Base-by-base conservation (phyloP, 2,113 vertebrate genomes). In the Tor tambroides region DNA sequence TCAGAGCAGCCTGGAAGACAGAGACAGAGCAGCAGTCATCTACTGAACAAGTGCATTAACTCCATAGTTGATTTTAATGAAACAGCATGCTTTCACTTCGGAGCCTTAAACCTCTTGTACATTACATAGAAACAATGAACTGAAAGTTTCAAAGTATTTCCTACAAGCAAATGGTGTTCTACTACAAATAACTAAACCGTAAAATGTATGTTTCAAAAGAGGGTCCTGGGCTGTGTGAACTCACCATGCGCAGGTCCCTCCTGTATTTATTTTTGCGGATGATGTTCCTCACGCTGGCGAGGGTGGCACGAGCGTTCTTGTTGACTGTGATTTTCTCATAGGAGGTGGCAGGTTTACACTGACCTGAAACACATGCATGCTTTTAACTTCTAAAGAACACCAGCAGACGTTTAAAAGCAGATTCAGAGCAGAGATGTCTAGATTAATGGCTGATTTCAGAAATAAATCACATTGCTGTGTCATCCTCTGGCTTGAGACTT, bases 181-280 rank as follows among this genome's bases (percentile, higher is more conserved):
- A 38, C 7, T 11, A 21, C 32, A 21, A 35, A 71, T 10, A 19
- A 21, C 7, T 69, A 9, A 26, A 26, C 3, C 6, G 6, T 21
- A 21, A 56, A 56, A 56, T 21, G 6, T 7, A 7, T 17, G 49
- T 51, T 54, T 56, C 14, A 21, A 56, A 51, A 51, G 49, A 51
- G 49, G 14, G 14, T 5, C 17, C 14, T 51, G 49, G 19, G 71
- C 10, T 2, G 38, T 21, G 46, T 10, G 14, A 61, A 1, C 96
- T 93, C 88, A 97, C 96, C 97, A 97, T 97, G 87, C 97, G 95
- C 84, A 98, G 94, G 46, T 97, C 97, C 3, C 94, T 96, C 88
- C 96, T 96, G 94, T 98, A 98, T 3, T 95, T 97, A 88, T 97
- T 97, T 93, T 97, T 98, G 88, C 96, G 89, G 63, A 98, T 98